phyloP scores from a whole-genome alignment of 2,888 invertebrate species.

The Drosophila setosimentum region DNA sequence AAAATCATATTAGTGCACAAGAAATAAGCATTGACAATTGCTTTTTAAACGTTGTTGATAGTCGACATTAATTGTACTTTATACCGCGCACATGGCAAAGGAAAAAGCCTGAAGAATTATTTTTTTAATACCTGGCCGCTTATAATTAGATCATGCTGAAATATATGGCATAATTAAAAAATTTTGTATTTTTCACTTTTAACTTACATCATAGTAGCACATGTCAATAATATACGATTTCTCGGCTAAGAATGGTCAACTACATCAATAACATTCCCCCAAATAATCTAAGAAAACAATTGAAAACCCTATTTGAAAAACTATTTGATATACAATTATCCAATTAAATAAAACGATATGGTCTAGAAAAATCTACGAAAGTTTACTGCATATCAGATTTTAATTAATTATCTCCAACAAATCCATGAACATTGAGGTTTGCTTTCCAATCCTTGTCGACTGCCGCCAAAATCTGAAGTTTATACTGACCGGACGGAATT shows the following conservation, averaged over 20 bases:
- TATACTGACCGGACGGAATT: conserved; percentile 41
- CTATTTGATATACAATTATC: background rate
- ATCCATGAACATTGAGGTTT: background rate
- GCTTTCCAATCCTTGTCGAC: conserved; percentile 16
- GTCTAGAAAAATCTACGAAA: background rate
- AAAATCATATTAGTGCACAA: too few relatives aligned
- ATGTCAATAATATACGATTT: background rate
- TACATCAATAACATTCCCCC: background rate
- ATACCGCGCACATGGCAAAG: background rate
- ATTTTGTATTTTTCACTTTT: too few relatives aligned
- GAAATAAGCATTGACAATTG: too few relatives aligned
- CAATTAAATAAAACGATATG: background rate
- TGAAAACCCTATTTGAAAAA: background rate
- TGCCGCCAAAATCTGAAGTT: conserved; percentile 2
- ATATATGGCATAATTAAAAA: background rate
- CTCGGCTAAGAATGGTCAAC: background rate
- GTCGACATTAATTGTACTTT: background rate
- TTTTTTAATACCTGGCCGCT: background rate
- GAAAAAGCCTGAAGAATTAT: background rate
- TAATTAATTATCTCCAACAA: background rate
- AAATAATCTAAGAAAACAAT: background rate
- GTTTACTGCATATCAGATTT: background rate
- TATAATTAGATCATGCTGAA: background rate
- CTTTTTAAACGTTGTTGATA: too few relatives aligned
- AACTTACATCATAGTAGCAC: background rate